These are phyloP conservation scores for Entomyzon cyanotis DNA, from an alignment of 2,113 vertebrate genomes.

Conservation along the genomic window DNA sequence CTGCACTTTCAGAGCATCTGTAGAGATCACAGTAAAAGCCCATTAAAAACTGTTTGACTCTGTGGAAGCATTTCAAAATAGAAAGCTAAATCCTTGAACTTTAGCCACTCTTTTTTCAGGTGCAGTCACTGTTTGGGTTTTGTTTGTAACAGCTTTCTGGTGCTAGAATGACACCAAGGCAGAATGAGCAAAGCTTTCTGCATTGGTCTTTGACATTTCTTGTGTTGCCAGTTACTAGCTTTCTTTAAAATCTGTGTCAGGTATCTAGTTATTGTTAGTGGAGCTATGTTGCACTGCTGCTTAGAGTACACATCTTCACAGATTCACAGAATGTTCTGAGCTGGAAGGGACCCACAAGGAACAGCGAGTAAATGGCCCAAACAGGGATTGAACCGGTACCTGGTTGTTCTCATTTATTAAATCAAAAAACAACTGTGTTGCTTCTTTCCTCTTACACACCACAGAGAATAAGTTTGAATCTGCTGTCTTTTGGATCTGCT, in stretches of 20 bases:
- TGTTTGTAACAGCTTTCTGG: not conserved
- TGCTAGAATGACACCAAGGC: not conserved
- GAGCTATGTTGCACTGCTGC: not conserved
- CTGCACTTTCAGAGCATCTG: constrained; percentile 87
- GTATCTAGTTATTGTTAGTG: not conserved
- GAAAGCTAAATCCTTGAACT: not conserved
- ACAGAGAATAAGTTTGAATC: not conserved
- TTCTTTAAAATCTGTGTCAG: not conserved
- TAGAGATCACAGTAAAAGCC: not conserved
- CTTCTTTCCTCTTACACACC: not conserved
- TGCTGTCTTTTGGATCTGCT: not conserved
- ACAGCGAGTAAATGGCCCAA: accelerated
- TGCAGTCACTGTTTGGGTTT: not conserved
- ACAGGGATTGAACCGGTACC: not conserved
- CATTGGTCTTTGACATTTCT: not conserved
- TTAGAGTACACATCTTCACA: not conserved
- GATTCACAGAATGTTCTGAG: not conserved
- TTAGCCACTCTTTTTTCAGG: not conserved
- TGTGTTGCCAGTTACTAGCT: not conserved
- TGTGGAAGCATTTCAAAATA: not conserved
- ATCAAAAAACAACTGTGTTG: not conserved
- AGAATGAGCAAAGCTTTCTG: not conserved
- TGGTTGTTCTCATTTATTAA: not conserved
- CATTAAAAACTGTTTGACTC: not conserved
- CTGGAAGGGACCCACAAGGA: not conserved